A percentile compares a stretch with the other conserved stretches of the same genome.
Conservation (phyloP, 2,888 invertebrate species). For the Furcula furcula region DNA sequence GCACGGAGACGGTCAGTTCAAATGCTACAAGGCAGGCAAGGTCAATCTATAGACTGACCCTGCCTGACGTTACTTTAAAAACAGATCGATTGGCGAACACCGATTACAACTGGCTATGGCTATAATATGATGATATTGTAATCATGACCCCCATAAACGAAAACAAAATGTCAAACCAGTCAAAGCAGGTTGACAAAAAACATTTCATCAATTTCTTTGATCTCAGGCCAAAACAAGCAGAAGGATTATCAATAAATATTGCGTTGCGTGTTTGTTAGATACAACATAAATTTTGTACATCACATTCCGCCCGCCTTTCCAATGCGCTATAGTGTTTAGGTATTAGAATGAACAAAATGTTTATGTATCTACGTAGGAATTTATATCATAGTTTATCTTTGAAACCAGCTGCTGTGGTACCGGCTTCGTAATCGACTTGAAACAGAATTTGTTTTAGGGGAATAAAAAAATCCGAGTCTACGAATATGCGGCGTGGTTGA, state of each 20-base stretch:
- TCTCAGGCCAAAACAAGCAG: slow-evolving; percentile 29
- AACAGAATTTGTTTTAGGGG: slow-evolving; percentile 12
- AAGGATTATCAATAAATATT: slow-evolving; percentile 17
- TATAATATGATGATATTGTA: too few species aligned
- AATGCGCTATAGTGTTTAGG: slow-evolving; percentile 25
- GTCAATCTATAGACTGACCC: too few species aligned
- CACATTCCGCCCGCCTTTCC: slow-evolving; percentile 13
- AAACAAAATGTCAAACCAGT: slow-evolving; percentile 5
- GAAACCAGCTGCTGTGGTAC: slow-evolving; percentile 19
- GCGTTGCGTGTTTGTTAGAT: slow-evolving; percentile 15
- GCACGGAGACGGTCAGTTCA: too few species aligned
- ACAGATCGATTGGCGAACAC: too few species aligned
- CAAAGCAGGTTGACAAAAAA: slow-evolving; percentile 8
- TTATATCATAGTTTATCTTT: slow-evolving; percentile 32
- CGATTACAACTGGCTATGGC: too few species aligned
- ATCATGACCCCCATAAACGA: too few species aligned
- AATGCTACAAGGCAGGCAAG: too few species aligned
- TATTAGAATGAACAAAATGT: slow-evolving; percentile 24
- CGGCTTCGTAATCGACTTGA: slow-evolving; percentile 13
- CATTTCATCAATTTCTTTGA: slow-evolving; percentile 26
- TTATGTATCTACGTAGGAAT: slow-evolving; percentile 29
- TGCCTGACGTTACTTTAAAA: too few species aligned
- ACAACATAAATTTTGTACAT: slow-evolving; percentile 29
- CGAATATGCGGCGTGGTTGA: slow-evolving; percentile 17
- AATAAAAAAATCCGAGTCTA: slow-evolving; percentile 10